Base-by-base conservation (phyloP, 2,888 invertebrate genomes). In the Campoplex capitator region DNA sequence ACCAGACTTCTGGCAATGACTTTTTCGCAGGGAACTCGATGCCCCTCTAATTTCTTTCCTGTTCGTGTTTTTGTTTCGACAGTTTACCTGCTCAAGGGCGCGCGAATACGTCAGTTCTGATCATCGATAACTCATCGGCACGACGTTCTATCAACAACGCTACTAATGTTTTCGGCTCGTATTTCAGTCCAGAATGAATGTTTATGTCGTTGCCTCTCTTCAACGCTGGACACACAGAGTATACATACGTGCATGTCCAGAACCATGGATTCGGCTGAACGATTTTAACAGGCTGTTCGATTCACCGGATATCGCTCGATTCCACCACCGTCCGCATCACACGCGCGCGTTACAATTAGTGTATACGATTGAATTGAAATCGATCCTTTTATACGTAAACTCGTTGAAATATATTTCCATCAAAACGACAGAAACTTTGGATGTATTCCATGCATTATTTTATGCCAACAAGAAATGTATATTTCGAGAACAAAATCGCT, bases 311-410 rank as follows among this genome's bases (percentile, higher is more conserved):
- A 16, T 73, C 51, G 51, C 7, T 73, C 51, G 23, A 51, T 73
- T 73, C 13, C 35, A 54, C 23, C 35, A 51, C 28, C 48, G 23
- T 23, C 23, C 23, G 23, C 70, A 28, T 71, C 70, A 48, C 16
- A 71, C 16, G 62, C 70, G 70, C 16, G 62, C 70, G 70, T 48
- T 28, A 71, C 45, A 28, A 71, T 28, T 42, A 45, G 70, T 28
- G 28, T 4, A 16, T 13, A 23, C 23, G 28, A 71, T 71, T 45
- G 28, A 48, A 71, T 71, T 45, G 45, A 71, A 42, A 71, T 48
- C 67, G n/a, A 42, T 68, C 67, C 32, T 32, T 28, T 32, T 6
- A 32, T 16, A 62, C 32, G 62, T 32, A 32, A 6, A 6, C 62
- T 62, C 62, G 13, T 58, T 58, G 62, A 32, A 62, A 32, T 1